A percentile compares a stretch with the other conserved stretches of the same genome.
These are phyloP conservation scores for Agrilus mali DNA, from an alignment of 2,888 invertebrate genomes.

Conservation along the genomic window DNA sequence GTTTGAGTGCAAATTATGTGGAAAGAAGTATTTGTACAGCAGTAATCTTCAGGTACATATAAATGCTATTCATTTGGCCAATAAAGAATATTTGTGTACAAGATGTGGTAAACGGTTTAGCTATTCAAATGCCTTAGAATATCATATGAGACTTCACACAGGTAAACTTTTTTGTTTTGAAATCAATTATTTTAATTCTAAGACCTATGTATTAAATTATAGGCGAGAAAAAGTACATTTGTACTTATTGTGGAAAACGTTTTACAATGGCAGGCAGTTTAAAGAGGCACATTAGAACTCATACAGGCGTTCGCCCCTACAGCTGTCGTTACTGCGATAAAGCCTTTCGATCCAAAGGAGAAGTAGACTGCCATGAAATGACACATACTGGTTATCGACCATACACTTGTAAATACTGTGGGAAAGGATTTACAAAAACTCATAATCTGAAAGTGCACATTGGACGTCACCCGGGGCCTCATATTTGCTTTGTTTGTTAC, in stretches of 20 bases:
- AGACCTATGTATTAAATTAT: too few relatives aligned
- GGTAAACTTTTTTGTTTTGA: too few relatives aligned
- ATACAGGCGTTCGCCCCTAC: slow-evolving; percentile 68
- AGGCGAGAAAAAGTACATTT: slow-evolving; percentile 20
- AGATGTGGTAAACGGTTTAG: slow-evolving; percentile 76
- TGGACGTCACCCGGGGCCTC: slow-evolving; percentile 34
- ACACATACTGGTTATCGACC: slow-evolving; percentile 36
- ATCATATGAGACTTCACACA: slow-evolving; percentile 22
- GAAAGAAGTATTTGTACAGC: slow-evolving; percentile 55
- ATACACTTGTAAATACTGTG: slow-evolving; percentile 34
- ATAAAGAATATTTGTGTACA: slow-evolving; percentile 63
- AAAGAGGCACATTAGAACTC: slow-evolving; percentile 65
- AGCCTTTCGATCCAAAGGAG: slow-evolving; percentile 63
- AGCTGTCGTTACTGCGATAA: slow-evolving; percentile 63
- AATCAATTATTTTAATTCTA: too few relatives aligned
- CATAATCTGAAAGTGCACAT: slow-evolving; percentile 36
- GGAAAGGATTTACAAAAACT: slow-evolving; percentile 30
- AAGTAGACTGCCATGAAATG: slow-evolving; percentile 19
- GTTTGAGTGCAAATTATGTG: slow-evolving; percentile 49
- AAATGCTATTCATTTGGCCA: slow-evolving; percentile 64
- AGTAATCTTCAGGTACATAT: slow-evolving; percentile 61
- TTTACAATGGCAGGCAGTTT: slow-evolving; percentile 38
- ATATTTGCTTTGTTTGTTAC: slow-evolving; percentile 18
- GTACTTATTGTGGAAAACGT: slow-evolving; percentile 18
- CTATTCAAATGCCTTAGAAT: slow-evolving; percentile 47